Conservation (phyloP, 1,140 invertebrate species). For the Macrotrachela quadricornifera region DNA sequence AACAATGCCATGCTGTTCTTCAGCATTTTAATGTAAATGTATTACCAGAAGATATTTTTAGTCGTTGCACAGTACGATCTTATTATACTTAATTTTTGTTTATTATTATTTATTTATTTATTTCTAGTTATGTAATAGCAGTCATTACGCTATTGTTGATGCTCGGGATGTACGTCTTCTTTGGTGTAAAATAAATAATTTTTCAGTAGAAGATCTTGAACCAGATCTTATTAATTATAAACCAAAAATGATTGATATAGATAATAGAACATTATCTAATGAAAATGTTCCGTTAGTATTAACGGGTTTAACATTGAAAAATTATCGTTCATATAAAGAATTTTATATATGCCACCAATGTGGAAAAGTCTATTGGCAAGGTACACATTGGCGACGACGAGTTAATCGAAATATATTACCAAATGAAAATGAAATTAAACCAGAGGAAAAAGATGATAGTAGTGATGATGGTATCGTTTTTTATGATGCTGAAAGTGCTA, state of each 20-base stretch:
- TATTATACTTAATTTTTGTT: background rate
- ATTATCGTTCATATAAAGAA: background rate
- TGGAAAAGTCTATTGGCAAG: constrained; percentile 5
- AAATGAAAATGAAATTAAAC: too few species aligned
- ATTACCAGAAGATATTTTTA: constrained; percentile 40
- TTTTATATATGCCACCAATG: constrained; percentile 5
- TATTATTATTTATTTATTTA: background rate
- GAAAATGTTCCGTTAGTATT: background rate
- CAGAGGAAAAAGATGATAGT: too few species aligned
- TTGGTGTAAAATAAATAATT: background rate
- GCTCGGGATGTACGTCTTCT: background rate
- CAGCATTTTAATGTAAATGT: constrained; percentile 40
- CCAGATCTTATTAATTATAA: background rate
- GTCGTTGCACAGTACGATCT: constrained; percentile 38
- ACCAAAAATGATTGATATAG: background rate
- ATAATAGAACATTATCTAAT: background rate
- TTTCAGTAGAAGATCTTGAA: background rate
- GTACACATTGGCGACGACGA: background rate
- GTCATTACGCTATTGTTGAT: background rate
- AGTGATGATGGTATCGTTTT: too few species aligned
- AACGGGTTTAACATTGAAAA: background rate
- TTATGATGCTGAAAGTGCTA: too few species aligned
- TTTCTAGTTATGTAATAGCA: background rate
- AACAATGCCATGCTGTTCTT: constrained; percentile 40
- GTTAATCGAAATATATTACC: too few species aligned